These are phyloP conservation scores for Myiotriccus ornatus DNA, from an alignment of 2,797 vertebrate species.

Conservation along the genomic window DNA sequence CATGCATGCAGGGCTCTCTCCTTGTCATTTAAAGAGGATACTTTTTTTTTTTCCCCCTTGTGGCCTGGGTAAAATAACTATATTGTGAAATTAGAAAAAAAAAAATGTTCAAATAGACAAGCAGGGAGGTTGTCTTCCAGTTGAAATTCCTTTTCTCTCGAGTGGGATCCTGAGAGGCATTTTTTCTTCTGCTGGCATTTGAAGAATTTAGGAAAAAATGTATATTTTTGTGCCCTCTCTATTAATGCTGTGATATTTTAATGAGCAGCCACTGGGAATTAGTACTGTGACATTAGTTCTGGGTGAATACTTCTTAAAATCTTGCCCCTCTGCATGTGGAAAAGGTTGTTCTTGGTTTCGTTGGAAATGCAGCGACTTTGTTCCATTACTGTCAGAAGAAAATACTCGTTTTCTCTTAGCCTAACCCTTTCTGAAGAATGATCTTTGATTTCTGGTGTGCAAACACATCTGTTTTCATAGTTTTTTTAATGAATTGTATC, in stretches of 20 bases:
- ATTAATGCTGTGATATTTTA: not conserved
- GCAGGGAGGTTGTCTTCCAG: not conserved
- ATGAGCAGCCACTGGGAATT: not conserved
- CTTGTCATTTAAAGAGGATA: not conserved
- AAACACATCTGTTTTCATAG: not conserved
- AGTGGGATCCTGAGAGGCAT: not conserved
- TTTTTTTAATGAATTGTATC: not conserved
- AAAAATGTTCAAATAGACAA: not conserved
- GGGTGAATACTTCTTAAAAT: not conserved
- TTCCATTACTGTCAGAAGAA: not conserved
- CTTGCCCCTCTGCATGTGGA: not conserved
- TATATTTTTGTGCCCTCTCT: not conserved
- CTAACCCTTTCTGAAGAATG: not conserved
- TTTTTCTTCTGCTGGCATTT: not conserved
- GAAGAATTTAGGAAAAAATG: not conserved
- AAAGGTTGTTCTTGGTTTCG: not conserved
- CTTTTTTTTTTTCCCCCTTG: accelerated
- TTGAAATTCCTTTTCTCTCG: not conserved
- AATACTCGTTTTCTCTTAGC: not conserved
- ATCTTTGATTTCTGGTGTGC: not conserved
- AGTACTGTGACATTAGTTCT: not conserved
- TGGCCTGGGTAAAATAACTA: not conserved
- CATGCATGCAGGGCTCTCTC: accelerated
- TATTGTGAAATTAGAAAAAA: not conserved
- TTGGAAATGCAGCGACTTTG: not conserved